These are phyloP conservation scores for Acrocephalus kingi DNA, from an alignment of 2,113 vertebrate species.

Conservation along the genomic window DNA sequence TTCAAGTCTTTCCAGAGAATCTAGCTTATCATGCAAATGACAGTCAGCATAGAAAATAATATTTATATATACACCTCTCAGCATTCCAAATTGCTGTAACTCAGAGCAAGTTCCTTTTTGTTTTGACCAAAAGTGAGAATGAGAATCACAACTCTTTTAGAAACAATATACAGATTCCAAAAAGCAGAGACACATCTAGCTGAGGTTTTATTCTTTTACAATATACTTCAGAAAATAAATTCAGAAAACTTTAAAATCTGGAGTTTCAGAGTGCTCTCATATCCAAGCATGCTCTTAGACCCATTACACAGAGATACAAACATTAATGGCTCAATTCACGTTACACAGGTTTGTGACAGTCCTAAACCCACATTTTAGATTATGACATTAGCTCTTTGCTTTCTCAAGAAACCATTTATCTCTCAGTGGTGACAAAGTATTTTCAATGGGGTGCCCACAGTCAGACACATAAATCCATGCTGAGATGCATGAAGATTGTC, in stretches of 20 bases:
- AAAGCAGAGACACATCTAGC: neutral
- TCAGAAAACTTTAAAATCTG: neutral
- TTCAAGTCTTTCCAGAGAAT: neutral
- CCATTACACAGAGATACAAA: neutral
- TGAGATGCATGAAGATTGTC: neutral
- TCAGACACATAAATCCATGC: neutral
- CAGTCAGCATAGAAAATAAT: neutral
- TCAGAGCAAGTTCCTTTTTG: neutral
- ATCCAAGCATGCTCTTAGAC: neutral
- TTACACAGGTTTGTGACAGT: neutral
- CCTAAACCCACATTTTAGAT: neutral
- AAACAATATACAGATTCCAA: neutral
- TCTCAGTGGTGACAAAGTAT: neutral
- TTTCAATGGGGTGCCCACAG: neutral
- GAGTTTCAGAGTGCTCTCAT: neutral
- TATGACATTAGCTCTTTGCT: neutral
- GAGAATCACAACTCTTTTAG: neutral
- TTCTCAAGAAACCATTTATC: neutral
- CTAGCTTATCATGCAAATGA: neutral
- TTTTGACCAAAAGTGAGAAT: neutral
- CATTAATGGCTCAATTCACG: neutral
- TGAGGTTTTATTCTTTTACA: neutral
- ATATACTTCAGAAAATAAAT: neutral
- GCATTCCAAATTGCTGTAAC: neutral
- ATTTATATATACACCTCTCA: neutral